These are phyloP conservation scores for Agrenia bidenticulata DNA, from an alignment of 2,888 invertebrate genomes.

Conservation along the genomic window DNA sequence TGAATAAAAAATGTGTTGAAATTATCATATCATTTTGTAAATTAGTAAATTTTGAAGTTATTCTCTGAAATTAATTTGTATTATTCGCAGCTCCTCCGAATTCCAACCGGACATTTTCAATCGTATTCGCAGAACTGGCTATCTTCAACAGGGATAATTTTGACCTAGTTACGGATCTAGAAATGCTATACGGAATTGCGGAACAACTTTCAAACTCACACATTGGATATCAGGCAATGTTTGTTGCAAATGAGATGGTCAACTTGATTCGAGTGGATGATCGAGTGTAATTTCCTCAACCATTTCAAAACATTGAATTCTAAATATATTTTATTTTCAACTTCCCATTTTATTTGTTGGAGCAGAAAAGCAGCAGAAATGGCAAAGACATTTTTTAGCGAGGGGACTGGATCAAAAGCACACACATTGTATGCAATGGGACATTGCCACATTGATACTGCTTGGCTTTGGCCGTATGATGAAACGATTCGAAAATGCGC, in stretches of 20 bases:
- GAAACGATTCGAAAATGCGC: slow-evolving; percentile 61
- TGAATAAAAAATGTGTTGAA: no score
- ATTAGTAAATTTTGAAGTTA: no score
- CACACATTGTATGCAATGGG: slow-evolving; percentile 59
- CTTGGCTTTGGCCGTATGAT: slow-evolving; percentile 61
- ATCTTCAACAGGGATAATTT: slow-evolving; percentile 56
- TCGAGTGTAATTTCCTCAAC: neutral
- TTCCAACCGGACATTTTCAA: slow-evolving; percentile 55
- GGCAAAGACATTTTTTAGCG: slow-evolving; percentile 55
- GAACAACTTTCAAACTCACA: slow-evolving; percentile 56
- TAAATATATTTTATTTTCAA: no score
- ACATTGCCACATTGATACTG: slow-evolving; percentile 60
- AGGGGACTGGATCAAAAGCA: slow-evolving; percentile 57
- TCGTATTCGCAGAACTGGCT: slow-evolving; percentile 56
- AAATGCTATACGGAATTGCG: slow-evolving; percentile 57
- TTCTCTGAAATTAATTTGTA: no score
- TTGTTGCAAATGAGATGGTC: slow-evolving; percentile 59
- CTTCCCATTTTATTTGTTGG: no score
- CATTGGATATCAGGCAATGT: slow-evolving; percentile 58
- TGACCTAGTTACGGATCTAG: slow-evolving; percentile 57
- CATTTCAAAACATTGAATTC: neutral
- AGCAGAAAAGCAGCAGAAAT: slow-evolving; percentile 53
- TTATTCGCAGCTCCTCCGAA: slow-evolving; percentile 56
- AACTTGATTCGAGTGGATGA: slow-evolving; percentile 54
- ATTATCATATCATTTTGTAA: no score